Base-by-base conservation (phyloP, 2,888 invertebrate species). In the Archips crataeganus region DNA sequence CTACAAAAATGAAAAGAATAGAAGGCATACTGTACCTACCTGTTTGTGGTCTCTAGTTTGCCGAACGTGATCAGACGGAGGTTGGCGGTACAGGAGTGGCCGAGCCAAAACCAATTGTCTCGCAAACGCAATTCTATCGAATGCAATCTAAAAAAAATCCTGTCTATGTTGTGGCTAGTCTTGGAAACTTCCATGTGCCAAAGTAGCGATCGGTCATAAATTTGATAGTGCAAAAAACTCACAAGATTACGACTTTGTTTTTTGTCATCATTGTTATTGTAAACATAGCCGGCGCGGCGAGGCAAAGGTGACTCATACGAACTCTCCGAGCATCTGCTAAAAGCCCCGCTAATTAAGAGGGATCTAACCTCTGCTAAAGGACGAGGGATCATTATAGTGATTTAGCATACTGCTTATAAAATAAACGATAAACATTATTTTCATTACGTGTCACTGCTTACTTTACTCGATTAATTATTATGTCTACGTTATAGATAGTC, bases 11-110 rank as follows among this genome's bases (percentile, higher is more conserved):
- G 84, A 87, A 84, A 89, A 90, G 85, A 83, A 88, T 85, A 91
- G 89, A 89, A 85, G 78, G 79, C 80, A 82, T 81, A 85, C 84
- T 80, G 81, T 85, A 87, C 88, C 88, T 85, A 88, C 88, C 88
- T 92, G 93, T 93, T 92, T 92, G 93, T 91, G 85, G 88, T 88
- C 84, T 86, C 83, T 84, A 88, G 92, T 93, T 92, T 92, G 89
- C 88, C 78, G 92, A 93, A 94, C 93, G 94, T 94, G 94, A 93
- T 92, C 91, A 91, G 93, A 92, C 92, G 83, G 85, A 81, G 82
- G 84, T 87, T 85, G 85, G 80, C 80, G 81, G 82, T 81, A 84
- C 82, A 84, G 84, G 82, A 82, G 86, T 87, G 88, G 85, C 89
- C 85, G 84, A 81, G 84, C 86, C 87, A 88, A 87, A 87, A 85